Conservation (phyloP, 2,113 vertebrate genomes). For the Nycticryphes semicollaris region DNA sequence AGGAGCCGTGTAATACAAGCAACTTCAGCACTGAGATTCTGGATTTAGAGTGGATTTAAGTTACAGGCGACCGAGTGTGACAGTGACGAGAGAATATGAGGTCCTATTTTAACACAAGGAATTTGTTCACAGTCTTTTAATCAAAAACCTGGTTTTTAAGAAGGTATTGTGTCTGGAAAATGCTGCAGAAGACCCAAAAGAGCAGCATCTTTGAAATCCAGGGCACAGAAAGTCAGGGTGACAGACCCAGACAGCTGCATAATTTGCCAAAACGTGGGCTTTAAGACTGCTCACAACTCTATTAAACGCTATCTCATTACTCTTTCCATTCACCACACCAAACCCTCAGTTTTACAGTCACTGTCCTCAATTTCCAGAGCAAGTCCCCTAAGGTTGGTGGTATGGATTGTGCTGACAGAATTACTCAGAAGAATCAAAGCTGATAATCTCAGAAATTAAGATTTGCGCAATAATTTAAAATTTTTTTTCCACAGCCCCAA, state of each 20-base stretch:
- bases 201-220: background rate
- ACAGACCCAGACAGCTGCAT: background rate
- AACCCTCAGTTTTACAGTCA: background rate
- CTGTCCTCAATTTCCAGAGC: background rate
- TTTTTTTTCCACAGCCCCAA: background rate
- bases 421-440: background rate
- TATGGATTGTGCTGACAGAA: background rate
- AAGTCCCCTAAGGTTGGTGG: background rate
- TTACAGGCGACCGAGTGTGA: background rate
- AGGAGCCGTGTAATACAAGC: background rate
- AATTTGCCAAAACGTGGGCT: background rate
- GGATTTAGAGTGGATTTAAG: conserved; percentile 1
- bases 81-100: background rate
- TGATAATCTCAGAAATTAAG: background rate
- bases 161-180: background rate
- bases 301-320: background rate
- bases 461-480: background rate
- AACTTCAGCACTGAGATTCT: background rate
- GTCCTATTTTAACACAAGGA: background rate
- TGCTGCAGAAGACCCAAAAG: background rate
- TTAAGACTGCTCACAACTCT: background rate
- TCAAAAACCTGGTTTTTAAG: background rate
- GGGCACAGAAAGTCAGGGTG: background rate
- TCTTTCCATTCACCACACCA: background rate
- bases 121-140: background rate